Base-by-base conservation (phyloP, 2,797 vertebrate species). In the Pseudocheirus occidentalis region DNA sequence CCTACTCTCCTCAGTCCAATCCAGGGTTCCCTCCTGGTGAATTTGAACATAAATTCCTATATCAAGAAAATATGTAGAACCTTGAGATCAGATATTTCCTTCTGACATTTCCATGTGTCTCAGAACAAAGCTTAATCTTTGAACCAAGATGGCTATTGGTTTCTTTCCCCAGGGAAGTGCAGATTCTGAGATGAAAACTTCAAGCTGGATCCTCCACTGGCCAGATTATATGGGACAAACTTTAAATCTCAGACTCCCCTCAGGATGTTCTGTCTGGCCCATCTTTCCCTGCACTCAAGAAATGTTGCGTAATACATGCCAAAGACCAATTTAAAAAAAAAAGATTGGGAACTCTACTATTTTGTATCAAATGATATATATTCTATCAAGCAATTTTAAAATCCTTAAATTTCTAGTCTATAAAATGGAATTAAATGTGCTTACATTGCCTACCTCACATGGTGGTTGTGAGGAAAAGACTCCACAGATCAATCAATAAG, bases 41-140 rank as follows among this genome's bases (percentile, higher is more conserved):
- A 98, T 96, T 98, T 98, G 97, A 98, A 98, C 98, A 98, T 95
- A 55, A 98, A 98, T 57, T 98, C 98, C 98, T 98, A 95, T 16
- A 13, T 40, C 95, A 5, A 57, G 59, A 50, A 91, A 92, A 95
- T 58, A 81, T 46, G n/a, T 55, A 54, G 50, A 89, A n/a, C 53
- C 4, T 6, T 14, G 24, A 18, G 73, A 56, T 97, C 90, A 92
- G 34, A 24, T 4, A 12, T 0, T 0, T 12, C 24, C 21, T 66
- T 92, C 87, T 27, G 29, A 29, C 31, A 87, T 3, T 34, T 16
- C 12, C 58, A 56, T 10, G 12, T 29, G 1, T 2, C 46, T 92
- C 55, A 16, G 10, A 50, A 52, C 58, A 14, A 9, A 28, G 3
- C 31, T 73, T 21, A 0, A 46, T 0, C 56, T 34, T 27, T 87